Percentiles rank a stretch among this genome's conserved stretches.
phyloP scores from a whole-genome alignment of 2,888 invertebrate genomes.

The Sylvicola cinctus region DNA sequence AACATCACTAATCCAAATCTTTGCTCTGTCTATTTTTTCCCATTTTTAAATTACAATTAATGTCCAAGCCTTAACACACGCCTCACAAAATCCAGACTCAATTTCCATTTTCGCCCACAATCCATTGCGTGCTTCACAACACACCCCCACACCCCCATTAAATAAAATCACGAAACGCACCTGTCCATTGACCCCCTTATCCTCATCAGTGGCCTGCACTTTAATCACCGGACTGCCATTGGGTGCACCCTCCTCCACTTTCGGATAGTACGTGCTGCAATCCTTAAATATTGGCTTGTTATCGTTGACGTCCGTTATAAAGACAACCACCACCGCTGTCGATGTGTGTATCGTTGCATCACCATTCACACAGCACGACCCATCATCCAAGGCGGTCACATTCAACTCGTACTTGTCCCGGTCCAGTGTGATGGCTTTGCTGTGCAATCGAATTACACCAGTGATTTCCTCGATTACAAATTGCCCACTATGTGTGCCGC shows the following conservation, averaged over 20 bases:
- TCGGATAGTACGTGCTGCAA: constrained; percentile 79
- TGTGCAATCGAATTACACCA: constrained; percentile 77
- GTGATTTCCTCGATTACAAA: constrained; percentile 92
- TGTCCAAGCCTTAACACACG: neutral
- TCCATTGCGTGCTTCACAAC: no score
- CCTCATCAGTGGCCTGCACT: constrained; percentile 85
- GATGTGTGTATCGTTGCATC: constrained; percentile 77
- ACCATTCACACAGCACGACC: constrained; percentile 85
- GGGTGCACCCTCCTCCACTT: constrained; percentile 85
- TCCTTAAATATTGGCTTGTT: constrained; percentile 92
- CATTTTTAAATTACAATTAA: no score
- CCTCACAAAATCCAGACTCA: neutral
- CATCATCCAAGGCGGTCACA: constrained; percentile 94
- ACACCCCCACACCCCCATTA: no score
- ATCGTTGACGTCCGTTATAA: constrained; percentile 92
- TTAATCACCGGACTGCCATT: constrained; percentile 87
- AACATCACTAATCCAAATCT: no score
- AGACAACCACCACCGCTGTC: constrained; percentile 87
- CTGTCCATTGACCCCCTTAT: constrained; percentile 89
- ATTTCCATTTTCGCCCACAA: no score
- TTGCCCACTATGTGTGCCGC: constrained; percentile 75
- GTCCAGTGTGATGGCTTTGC: constrained; percentile 68
- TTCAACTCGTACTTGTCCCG: constrained; percentile 90
- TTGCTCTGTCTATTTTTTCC: no score
- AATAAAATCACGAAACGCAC: no score